Base-by-base conservation (phyloP, 2,113 vertebrate genomes). In the Amblyornis subalaris region DNA sequence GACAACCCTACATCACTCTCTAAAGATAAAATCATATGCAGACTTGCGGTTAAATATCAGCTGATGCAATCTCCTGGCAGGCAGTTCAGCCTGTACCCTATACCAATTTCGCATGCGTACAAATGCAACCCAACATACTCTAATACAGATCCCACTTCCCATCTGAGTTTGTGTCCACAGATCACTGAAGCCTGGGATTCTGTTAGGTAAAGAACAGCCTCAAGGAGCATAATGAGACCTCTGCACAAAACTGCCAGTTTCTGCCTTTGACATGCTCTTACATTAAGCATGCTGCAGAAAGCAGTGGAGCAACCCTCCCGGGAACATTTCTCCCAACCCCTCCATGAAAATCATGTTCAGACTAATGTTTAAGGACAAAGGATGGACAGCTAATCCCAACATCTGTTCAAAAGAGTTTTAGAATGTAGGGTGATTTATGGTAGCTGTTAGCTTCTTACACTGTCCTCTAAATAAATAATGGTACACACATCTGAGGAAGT, bases 261-360 rank as follows among this genome's bases (percentile, higher is more conserved):
- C 25, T 72, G 55, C 23, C 9, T 50, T 31, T 51, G 42, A 74
- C 4, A 69, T 17, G 31, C 33, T 47, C 20, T 45, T 36, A 77
- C 14, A 12, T 17, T 36, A 85, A 21, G 47, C 26, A 50, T 23
- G 15, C 64, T 64, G 40, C 35, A 94, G 40, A 74, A 62, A 45
- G 45, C 42, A 70, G 25, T 3, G 7, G 7, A 62, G 26, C 11
- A 89, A 51, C 7, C 17, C 22, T 58, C 35, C 60, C 0, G 0
- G 19, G 31, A 88, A 66, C 33, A 58, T 12, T 62, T 31, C 44
- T 72, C 19, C 31, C 31, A 87, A 22, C 0, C 0, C 6, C 18
- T 3, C 7, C 4, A 5, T 2, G 36, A 88, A 78, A 76, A 65
- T 54, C 54, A 45, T 72, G 25, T 36, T 89, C 36, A 60, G 24